phyloP scores from a whole-genome alignment of 2,888 invertebrate species.

The Suillia variegata region DNA sequence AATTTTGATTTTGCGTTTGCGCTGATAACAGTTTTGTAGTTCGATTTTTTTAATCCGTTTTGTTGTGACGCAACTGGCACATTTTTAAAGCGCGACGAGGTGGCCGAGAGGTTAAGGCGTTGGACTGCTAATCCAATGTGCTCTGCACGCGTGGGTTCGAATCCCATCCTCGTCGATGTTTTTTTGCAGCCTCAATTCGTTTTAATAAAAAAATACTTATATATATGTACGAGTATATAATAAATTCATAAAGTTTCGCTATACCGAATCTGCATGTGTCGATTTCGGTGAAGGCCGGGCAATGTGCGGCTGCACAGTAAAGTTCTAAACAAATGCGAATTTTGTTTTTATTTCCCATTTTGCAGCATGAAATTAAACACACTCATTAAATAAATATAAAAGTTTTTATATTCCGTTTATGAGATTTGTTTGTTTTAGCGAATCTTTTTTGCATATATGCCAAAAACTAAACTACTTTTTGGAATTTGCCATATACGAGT shows the following conservation, averaged over 20 bases:
- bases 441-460: neutral
- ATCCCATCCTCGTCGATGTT: conserved; percentile 77
- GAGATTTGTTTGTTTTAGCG: neutral
- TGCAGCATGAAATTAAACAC: neutral
- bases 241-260: too few species aligned
- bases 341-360: neutral
- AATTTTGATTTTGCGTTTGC: too few species aligned
- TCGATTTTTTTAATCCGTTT: too few species aligned
- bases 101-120: conserved; percentile 87
- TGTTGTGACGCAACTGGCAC: too few species aligned
- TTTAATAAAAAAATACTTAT: neutral
- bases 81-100: conserved; percentile 66
- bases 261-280: neutral
- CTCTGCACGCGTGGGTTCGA: conserved; percentile 86
- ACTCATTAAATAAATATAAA: neutral
- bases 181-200: conserved; percentile 11
- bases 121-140: conserved; percentile 86
- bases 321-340: neutral
- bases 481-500: neutral
- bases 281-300: neutral
- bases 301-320: neutral
- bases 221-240: neutral
- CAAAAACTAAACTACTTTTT: neutral
- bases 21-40: too few species aligned
- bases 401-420: neutral